Base-by-base conservation (phyloP, 2,888 invertebrate genomes). In the Antheraea yamamai region DNA sequence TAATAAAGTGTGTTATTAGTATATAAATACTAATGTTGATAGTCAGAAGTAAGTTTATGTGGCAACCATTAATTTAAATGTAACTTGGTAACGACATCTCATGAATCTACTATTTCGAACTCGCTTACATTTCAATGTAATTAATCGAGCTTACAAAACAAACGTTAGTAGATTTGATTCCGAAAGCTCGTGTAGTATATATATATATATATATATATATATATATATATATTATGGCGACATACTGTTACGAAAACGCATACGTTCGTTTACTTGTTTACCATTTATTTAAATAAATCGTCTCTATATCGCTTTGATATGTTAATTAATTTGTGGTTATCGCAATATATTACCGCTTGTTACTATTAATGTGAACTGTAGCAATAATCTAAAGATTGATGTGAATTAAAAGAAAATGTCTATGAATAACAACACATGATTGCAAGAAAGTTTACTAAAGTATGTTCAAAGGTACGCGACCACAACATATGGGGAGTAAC, bases 201-300 rank as follows among this genome's bases (percentile, higher is more conserved):
- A 61, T 8, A 64, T 64, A 58, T 66, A 61, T 66, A 23, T 10
- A 66, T 66, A 30, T 30, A 55, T 26, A 58, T 66, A 61, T 8
- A 64, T 64, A 58, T 66, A 61, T 66, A 23, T 10, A 66, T 66
- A 30, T 30, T 66, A 58, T 75, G 73, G 68, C 70, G 70, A 75
- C 73, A 73, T 70, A 51, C n/a, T 23, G 52, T 75, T 75, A 55
- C 73, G 26, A 47, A 55, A 73, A 58, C 58, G 58, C 55, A 61
- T 66, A 66, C 30, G 58, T 75, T 75, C 55, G 72, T 75, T 71
- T 64, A 73, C 68, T 75, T 75, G 73, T 73, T 75, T 75, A 73
- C 52, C 20, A 39, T 75, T 75, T 75, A 75, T 75, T 75, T 39
- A 70, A 75, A 75, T 75, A 70, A 39, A 70, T 39, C 20, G 70